phyloP scores from a whole-genome alignment of 1,140 invertebrate species.

The Atopsyche davidsoni region DNA sequence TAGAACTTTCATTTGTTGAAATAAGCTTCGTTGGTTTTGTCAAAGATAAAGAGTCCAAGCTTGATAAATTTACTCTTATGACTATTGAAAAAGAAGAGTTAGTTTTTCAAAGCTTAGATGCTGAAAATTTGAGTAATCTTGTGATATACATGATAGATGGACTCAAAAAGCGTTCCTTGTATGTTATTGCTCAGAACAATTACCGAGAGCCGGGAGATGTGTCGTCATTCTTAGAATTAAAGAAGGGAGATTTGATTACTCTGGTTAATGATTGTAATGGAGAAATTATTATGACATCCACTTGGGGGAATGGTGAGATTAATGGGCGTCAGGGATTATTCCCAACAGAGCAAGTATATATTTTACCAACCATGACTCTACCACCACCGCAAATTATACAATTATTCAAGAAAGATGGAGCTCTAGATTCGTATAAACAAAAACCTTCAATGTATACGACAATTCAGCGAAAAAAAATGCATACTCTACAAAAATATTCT shows the following conservation, averaged over 20 bases:
- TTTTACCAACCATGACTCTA: slow-evolving; percentile 74
- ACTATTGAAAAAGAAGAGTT: slow-evolving; percentile 87
- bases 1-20: slow-evolving; percentile 84
- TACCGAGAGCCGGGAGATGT: slow-evolving; percentile 57
- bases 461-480: slow-evolving; percentile 58
- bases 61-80: slow-evolving; percentile 66
- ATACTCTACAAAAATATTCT: slow-evolving; percentile 79
- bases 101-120: slow-evolving; percentile 83
- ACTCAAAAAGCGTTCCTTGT: slow-evolving; percentile 78
- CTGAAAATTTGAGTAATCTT: slow-evolving; percentile 76
- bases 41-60: slow-evolving; percentile 42
- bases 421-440: slow-evolving; percentile 40
- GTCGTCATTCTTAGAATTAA: slow-evolving; percentile 56
- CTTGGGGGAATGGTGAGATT: slow-evolving; percentile 67
- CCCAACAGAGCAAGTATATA: slow-evolving; percentile 79
- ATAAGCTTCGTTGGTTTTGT: slow-evolving; percentile 68
- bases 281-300: slow-evolving; percentile 64
- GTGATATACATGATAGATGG: slow-evolving; percentile 82
- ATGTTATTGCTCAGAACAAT: slow-evolving; percentile 64
- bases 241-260: slow-evolving; percentile 79
- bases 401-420: slow-evolving; percentile 54
- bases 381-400: slow-evolving; percentile 58
- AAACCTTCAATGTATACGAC: slow-evolving; percentile 46
- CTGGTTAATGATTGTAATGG: slow-evolving; percentile 70
- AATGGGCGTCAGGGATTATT: slow-evolving; percentile 75